phyloP scores from a whole-genome alignment of 1,140 invertebrate genomes.

The Drosophila equinoxialis region DNA sequence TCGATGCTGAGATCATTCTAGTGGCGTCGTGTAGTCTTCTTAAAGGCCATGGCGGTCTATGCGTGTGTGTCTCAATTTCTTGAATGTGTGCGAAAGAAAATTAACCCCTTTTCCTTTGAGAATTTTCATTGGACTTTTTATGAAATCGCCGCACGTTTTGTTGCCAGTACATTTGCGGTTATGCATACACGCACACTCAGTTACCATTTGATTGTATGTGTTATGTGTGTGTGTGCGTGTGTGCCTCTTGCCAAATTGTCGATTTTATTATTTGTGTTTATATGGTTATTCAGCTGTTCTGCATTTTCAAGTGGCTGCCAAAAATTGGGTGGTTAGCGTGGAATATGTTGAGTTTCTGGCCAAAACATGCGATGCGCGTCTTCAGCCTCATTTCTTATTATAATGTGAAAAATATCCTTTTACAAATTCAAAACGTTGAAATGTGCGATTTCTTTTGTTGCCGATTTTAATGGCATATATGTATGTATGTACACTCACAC shows the following conservation, averaged over 20 bases:
- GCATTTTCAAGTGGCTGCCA: constrained; percentile 73
- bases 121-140: constrained; percentile 56
- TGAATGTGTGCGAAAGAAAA: constrained; percentile 26
- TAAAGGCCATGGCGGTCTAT: background rate
- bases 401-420: constrained; percentile 81
- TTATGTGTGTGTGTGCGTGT: constrained; percentile 52
- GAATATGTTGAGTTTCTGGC: constrained; percentile 10
- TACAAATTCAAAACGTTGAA: constrained; percentile 77
- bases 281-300: constrained; percentile 82
- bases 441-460: constrained; percentile 78
- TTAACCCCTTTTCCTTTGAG: constrained; percentile 60
- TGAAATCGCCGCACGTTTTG: constrained; percentile 73
- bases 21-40: constrained; percentile 49
- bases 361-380: constrained; percentile 69
- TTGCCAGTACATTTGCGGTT: constrained; percentile 81
- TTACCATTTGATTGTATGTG: background rate
- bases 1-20: constrained; percentile 33
- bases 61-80: constrained; percentile 11
- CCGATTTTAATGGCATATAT: constrained; percentile 54
- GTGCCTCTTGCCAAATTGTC: constrained; percentile 79
- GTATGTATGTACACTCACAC: background rate
- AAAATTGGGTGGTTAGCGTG: background rate
- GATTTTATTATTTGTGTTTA: constrained; percentile 83
- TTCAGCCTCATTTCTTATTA: constrained; percentile 79
- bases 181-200: constrained; percentile 62